phyloP scores from a whole-genome alignment of 2,113 vertebrate species.

The Gobius niger region DNA sequence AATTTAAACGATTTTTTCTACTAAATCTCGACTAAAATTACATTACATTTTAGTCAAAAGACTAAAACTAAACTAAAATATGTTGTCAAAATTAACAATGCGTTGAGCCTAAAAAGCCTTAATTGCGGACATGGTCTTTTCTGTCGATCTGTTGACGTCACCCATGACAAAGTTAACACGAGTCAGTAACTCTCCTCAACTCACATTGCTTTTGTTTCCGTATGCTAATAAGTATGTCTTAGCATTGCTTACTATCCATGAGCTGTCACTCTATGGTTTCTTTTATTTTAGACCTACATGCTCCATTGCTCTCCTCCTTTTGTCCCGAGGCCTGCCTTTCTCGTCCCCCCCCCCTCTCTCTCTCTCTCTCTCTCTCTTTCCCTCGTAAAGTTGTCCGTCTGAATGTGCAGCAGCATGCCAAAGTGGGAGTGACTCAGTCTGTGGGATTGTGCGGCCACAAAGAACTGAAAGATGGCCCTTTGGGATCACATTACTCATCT shows the following conservation, averaged over 20 bases:
- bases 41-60: too few relatives aligned
- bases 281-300: not conserved
- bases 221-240: not conserved
- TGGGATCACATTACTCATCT: conserved; percentile 39
- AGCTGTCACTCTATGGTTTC: not conserved
- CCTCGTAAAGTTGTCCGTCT: conserved; percentile 43
- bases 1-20: too few relatives aligned
- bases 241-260: not conserved
- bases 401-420: conserved; percentile 68
- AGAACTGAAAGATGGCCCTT: conserved; percentile 34
- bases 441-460: conserved; percentile 55
- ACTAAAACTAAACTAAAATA: too few relatives aligned
- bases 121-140: not conserved
- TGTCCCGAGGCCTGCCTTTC: conserved; percentile 16
- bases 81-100: too few relatives aligned
- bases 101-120: not conserved
- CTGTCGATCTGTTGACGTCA: not conserved
- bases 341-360: conserved; percentile 39
- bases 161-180: not conserved
- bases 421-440: conserved; percentile 63
- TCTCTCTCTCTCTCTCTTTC: conserved; percentile 35
- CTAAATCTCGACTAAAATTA: too few relatives aligned
- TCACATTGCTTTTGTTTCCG: too few relatives aligned
- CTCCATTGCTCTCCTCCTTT: not conserved
- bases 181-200: not conserved